Evolutionary conservation across 2,888 invertebrate species (phyloP), one percentile per base, ranked within the genome.

Genomic region (Petrolisthes manimaculis): DNA sequence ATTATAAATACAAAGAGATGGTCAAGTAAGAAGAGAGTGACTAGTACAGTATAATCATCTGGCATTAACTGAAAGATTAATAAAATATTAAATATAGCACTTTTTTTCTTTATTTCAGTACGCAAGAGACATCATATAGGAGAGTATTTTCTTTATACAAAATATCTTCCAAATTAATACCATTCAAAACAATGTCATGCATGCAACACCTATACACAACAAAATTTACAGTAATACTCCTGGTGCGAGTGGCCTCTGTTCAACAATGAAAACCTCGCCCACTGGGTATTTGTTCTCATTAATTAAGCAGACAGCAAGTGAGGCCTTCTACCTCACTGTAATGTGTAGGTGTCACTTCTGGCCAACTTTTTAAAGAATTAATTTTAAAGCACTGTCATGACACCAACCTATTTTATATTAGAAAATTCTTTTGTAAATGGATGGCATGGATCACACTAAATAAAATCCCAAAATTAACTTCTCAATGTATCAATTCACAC

Each of bases 131-230:
- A 86, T 86, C 78, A 83, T 87, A 87, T 83, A 87, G 74, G 83
- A 80, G 87, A 87, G 87, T 87, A 87, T 87, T 87, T 87, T 87
- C 87, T 83, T 87, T 87, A 87, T 87, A 87, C 87, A 87, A 87
- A 87, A 87, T 87, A 87, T 87, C 83, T 78, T 87, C 83, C 87
- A 87, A 77, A 87, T 87, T 87, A 87, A 87, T 83, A 87, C 87
- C 87, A 87, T 87, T 77, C 83, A 87, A 87, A 83, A 87, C 83
- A 87, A 71, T 87, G 87, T 87, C 87, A 87, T 87, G 87, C 87
- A 87, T 87, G 87, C 87, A 83, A 87, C 87, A 87, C 83, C 87
- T 87, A 87, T 85, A 85, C 85, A 85, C 82, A 87, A 87, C 83
- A 83, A 67, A 71, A 83, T 84, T 71, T 71, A 78, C 77, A 78